Base-by-base conservation (phyloP, 92 coral and sea anemone genomes). In the Meandrina meandrites region DNA sequence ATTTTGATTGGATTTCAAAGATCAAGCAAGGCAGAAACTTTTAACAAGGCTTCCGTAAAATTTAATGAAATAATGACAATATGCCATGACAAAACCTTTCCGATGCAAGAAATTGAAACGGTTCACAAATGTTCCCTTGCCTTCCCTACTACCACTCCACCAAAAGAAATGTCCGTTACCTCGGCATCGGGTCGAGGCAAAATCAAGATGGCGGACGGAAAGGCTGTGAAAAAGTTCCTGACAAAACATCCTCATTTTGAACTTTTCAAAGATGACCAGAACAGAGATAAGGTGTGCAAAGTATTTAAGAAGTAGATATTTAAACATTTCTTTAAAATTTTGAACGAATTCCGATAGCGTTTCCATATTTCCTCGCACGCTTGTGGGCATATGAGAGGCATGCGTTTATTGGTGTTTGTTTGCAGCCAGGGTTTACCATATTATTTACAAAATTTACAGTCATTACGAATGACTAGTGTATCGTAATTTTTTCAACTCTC, bases 191-290 rank as follows among this genome's bases (percentile, higher is more conserved):
- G 64, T 62, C 83, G 88, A 80, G 78, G 90, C 69, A 42, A 16
- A 56, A 35, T 31, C 84, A 94, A 93, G 74, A 94, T 94, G 98
- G 94, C 93, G 98, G 92, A 89, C 78, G 66, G 50, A 57, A 51
- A 45, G 50, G 75, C 82, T 37, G 92, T 97, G 31, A 81, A 60
- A 77, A 87, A 86, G 79, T 87, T 97, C 80, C 89, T 97, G n/a
- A 27, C 88, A 58, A 91, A 83, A 30, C 93, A 93, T 89, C 90
- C 94, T 48, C 79, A 91, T 93, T 84, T 97, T 72, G 95, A 94
- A 79, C 84, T 97, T 47, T 81, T 80, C 60, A 85, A 42, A 70
- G 98, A 86, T 40, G 81, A 92, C 34, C 83, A 91, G 17, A 92
- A 84, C 47, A 89, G 92, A 84, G 81, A 84, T 79, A 93, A 89